phyloP scores from a whole-genome alignment of 2,113 vertebrate species.

The Pachypanchax playfairii region DNA sequence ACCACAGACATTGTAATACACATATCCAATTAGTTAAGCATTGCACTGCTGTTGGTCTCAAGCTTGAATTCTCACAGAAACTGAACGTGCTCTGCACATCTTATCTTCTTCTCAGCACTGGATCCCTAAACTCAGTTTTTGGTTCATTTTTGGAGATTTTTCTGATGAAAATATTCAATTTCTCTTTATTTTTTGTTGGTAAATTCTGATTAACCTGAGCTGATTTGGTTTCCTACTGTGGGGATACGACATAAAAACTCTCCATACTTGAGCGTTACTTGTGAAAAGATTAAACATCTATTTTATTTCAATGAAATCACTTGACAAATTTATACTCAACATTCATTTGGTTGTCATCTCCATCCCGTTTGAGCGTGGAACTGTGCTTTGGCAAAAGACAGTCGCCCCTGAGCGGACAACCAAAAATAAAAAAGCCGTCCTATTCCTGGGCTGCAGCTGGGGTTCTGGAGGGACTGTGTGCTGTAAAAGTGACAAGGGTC shows the following conservation, averaged over 20 bases:
- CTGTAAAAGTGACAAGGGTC: slow-evolving; percentile 74
- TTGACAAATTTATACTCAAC: slow-evolving; percentile 38
- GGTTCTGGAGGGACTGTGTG: slow-evolving; percentile 62
- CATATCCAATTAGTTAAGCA: slow-evolving; percentile 80
- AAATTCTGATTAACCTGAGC: no score
- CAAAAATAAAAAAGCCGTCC: slow-evolving; percentile 63
- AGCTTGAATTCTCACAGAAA: slow-evolving; percentile 60
- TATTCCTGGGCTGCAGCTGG: slow-evolving; percentile 76
- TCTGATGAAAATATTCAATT: background rate
- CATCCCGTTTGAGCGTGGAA: slow-evolving; percentile 53
- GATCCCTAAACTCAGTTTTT: background rate
- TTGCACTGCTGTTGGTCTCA: slow-evolving; percentile 60
- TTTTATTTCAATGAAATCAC: slow-evolving; percentile 54
- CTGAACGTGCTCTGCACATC: slow-evolving; percentile 8
- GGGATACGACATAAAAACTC: background rate
- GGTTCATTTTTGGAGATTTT: background rate
- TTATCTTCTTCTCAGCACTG: slow-evolving; percentile 12
- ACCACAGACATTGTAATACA: slow-evolving; percentile 79
- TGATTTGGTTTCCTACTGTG: no score
- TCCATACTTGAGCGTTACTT: background rate
- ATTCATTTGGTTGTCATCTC: slow-evolving; percentile 54
- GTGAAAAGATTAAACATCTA: slow-evolving; percentile 20
- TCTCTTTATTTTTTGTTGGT: background rate
- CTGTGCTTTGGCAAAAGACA: slow-evolving; percentile 55
- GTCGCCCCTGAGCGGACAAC: slow-evolving; percentile 51